A percentile compares a stretch with the other conserved stretches of the same genome.
phyloP scores from a whole-genome alignment of 2,797 vertebrate genomes.

The Eidolon dupreanum region DNA sequence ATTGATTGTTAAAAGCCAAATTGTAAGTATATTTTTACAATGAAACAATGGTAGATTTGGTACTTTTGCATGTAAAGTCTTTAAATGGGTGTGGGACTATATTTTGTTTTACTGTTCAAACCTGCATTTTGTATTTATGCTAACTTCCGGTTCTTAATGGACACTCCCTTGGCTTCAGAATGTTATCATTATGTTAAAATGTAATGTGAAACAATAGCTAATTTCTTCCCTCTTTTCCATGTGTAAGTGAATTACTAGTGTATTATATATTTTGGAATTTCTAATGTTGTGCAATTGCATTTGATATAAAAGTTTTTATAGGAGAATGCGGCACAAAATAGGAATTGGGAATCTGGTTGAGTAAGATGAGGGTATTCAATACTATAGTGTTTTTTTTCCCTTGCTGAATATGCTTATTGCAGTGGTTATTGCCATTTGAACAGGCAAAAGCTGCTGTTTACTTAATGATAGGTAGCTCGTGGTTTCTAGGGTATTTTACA shows the following conservation, averaged over 20 bases:
- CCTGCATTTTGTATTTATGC: neutral
- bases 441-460: neutral
- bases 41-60: neutral
- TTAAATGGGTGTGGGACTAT: conserved; percentile 1
- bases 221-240: conserved; percentile 37
- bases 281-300: neutral
- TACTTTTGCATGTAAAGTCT: neutral
- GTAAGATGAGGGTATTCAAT: neutral
- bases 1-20: conserved; percentile 28
- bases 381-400: neutral
- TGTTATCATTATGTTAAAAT: conserved; percentile 59
- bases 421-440: neutral
- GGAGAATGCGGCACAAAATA: neutral
- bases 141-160: neutral
- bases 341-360: neutral
- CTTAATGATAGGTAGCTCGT: neutral
- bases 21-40: conserved; percentile 25
- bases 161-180: conserved; percentile 9
- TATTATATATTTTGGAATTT: neutral
- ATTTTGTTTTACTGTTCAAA: conserved; percentile 48
- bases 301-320: neutral
- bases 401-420: neutral
- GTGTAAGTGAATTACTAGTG: neutral
- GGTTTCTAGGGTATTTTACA: neutral
- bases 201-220: conserved; percentile 46